These are phyloP conservation scores for Aphelenchoides bicaudatus DNA, from an alignment of 2,888 invertebrate genomes.

Conservation along the genomic window DNA sequence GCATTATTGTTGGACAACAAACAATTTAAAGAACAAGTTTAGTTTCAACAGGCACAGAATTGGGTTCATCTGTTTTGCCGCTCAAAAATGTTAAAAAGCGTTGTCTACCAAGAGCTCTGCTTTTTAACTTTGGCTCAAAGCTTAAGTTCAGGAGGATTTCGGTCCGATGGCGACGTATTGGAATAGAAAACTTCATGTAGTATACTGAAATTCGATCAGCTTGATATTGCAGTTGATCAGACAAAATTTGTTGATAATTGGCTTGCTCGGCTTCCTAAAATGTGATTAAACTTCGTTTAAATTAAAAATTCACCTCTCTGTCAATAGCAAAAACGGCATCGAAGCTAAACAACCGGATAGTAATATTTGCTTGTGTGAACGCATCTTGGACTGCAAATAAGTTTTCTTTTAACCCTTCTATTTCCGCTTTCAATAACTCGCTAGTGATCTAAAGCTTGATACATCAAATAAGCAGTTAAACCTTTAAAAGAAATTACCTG, in stretches of 20 bases:
- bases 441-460: background rate
- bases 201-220: conserved; percentile 3
- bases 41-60: too few relatives aligned
- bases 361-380: background rate
- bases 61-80: too few relatives aligned
- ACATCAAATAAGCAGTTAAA: background rate
- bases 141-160: too few relatives aligned
- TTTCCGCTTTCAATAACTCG: background rate
- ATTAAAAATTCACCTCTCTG: background rate
- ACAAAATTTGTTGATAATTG: background rate
- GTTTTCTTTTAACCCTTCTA: background rate
- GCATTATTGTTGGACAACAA: too few relatives aligned
- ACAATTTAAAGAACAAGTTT: too few relatives aligned
- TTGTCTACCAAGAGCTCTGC: too few relatives aligned
- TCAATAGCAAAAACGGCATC: conserved; percentile 9
- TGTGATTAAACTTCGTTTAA: background rate
- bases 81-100: too few relatives aligned
- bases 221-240: background rate
- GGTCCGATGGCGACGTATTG: too few relatives aligned
- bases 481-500: background rate
- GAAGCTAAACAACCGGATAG: background rate
- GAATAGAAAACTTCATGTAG: background rate
- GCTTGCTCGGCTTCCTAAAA: background rate
- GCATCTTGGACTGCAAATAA: background rate
- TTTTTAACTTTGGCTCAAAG: too few relatives aligned